Base-by-base conservation (phyloP, 2,113 vertebrate genomes). In the Bubalus kerabau region DNA sequence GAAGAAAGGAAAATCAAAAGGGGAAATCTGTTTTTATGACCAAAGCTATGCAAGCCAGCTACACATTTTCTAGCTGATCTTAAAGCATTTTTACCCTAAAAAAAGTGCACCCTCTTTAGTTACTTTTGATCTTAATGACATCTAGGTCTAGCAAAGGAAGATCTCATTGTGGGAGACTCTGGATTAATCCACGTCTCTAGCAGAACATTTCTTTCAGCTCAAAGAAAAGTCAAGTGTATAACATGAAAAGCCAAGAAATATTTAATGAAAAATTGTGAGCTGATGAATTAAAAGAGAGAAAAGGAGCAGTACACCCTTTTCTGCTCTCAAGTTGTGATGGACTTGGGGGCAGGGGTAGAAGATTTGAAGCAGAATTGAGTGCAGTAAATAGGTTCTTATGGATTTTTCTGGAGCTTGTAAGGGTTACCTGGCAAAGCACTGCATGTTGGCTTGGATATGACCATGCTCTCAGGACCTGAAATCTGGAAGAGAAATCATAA, bases 401-500 rank as follows among this genome's bases (percentile, higher is more conserved):
- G 40, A 15, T 92, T 92, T 93, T 93, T 88, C 89, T 92, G 52
- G 78, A 91, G 40, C 52, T 81, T 54, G 1, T 48, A n/a, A 96
- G 46, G 17, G 11, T 89, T 93, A 81, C 97, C 96, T 97, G 94
- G 95, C 94, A 96, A 40, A 81, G 71, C 59, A 83, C 3, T 40
- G 23, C 40, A 6, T 87, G 43, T 94, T 95, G 92, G 83, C 94
- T 97, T 96, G 59, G 52, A 86, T 85, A 16, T 2, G 76, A 80
- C 80, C 89, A 93, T 67, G 90, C 46, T 97, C 94, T 96, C 24
- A 86, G 93, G 89, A 91, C 36, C 57, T 71, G 62, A 92, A 71
- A 89, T 85, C 89, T 96, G 91, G 95, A 90, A 82, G 86, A 97
- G 93, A 97, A 97, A 92, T 46, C 50, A 83, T 90, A 98, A 97